Percentiles rank a stretch among this genome's conserved stretches.
Evolutionary conservation across 2,888 invertebrate species (phyloP).

Genomic region (Pollenia angustigena): DNA sequence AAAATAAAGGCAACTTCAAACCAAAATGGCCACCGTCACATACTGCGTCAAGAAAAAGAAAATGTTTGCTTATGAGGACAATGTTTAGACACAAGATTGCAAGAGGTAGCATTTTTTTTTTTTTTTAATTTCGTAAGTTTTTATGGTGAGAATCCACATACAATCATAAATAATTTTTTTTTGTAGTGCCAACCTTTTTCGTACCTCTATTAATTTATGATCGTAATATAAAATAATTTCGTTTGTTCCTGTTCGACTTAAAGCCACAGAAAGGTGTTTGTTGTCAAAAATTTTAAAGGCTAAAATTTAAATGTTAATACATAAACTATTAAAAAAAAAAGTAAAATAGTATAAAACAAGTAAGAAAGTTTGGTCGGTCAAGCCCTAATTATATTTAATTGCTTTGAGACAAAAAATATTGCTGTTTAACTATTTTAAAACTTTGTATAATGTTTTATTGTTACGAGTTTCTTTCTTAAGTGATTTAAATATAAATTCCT

Average conservation of each 20-base stretch:
- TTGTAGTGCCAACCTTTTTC: slow-evolving; percentile 1
- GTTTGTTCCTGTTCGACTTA: slow-evolving; percentile 59
- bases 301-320: slow-evolving; percentile 23
- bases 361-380: too few species aligned
- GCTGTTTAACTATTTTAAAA: too few species aligned
- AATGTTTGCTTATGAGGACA: slow-evolving; percentile 1
- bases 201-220: slow-evolving; percentile 80
- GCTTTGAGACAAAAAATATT: too few species aligned
- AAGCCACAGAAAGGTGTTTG: not conserved
- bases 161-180: not conserved
- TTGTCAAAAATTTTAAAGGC: slow-evolving; percentile 41
- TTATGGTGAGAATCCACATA: slow-evolving; percentile 5
- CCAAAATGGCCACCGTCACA: slow-evolving; percentile 42
- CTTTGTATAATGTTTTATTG: too few species aligned
- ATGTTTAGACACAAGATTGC: slow-evolving; percentile 6
- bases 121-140: slow-evolving; percentile 5
- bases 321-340: not conserved
- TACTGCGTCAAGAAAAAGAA: not conserved
- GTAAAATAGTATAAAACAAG: not conserved
- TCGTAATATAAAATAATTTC: slow-evolving; percentile 83
- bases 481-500: not conserved
- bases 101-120: slow-evolving; percentile 4
- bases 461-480: too few species aligned
- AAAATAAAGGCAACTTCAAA: slow-evolving; percentile 20
- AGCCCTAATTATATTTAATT: too few species aligned